Conservation (phyloP, 2,113 vertebrate genomes). For the Scomber japonicus region DNA sequence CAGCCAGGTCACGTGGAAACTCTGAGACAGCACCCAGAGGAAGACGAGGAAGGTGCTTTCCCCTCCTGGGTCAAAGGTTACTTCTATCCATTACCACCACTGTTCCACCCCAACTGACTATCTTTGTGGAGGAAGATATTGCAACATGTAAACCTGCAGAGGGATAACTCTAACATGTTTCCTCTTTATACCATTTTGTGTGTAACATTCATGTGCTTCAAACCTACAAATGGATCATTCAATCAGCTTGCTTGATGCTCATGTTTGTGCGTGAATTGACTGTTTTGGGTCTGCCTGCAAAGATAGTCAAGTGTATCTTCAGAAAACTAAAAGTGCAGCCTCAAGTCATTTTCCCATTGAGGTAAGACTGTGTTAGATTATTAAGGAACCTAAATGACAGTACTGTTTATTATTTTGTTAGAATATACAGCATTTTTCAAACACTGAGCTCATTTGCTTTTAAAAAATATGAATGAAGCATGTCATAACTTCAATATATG, state of each 20-base stretch:
- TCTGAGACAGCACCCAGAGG: conserved; percentile 43
- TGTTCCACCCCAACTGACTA: conserved; percentile 42
- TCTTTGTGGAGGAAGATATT: conserved; percentile 25
- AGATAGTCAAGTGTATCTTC: conserved; percentile 21
- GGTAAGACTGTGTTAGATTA: neutral
- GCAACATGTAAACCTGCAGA: neutral
- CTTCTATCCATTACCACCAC: conserved; percentile 70
- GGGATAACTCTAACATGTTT: neutral
- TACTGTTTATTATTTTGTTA: no score
- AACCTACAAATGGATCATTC: neutral
- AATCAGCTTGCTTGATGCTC: conserved; percentile 12
- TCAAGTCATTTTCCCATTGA: no score
- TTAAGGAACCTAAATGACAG: neutral
- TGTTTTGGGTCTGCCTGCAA: no score
- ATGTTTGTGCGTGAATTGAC: neutral
- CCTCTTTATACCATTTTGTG: neutral
- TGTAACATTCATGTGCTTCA: neutral
- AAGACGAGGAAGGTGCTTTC: conserved; percentile 66
- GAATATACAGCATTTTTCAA: no score
- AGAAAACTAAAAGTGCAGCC: neutral
- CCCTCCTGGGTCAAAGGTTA: conserved; percentile 74
- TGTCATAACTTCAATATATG: neutral
- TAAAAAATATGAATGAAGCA: neutral
- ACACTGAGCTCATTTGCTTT: neutral
- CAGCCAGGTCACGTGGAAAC: conserved; percentile 64